Base-by-base conservation (phyloP, 2,797 vertebrate species). In the Valencia hispanica region DNA sequence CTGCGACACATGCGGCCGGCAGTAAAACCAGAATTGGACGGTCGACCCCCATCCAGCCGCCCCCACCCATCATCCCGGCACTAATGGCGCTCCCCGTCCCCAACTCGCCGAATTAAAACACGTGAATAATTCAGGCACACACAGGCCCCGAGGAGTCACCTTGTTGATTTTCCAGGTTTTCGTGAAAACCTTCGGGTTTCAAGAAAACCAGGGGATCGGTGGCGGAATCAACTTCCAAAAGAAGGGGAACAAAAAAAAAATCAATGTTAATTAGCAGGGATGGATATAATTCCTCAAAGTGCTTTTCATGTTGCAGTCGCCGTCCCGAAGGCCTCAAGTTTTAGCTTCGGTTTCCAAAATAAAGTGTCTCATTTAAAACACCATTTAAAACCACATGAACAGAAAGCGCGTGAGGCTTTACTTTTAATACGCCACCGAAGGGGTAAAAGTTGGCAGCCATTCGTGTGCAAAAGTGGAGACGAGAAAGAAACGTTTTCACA, bases 221-320 rank as follows among this genome's bases (percentile, higher is more conserved):
- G 86, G 87, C 86, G 74, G 74, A 88, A 89, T 89, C 91, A 88
- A 88, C 91, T 80, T 84, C 75, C 74, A 84, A 85, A 87, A 70
- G 63, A 74, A 73, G 72, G 69, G 27, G 70, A 81, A 17, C 15
- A 48, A 71, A 75, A 74, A 27, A 22, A 50, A 79, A 87, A 91
- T 90, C 89, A 83, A 89, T 91, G 83, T 82, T 89, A 43, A 90
- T 92, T 91, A 91, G 74, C 82, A 79, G 81, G 81, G 79, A 50
- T 30, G 86, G 81, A 50, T 86, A 77, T 84, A 91, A 93, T 91
- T 89, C 88, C 86, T 91, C 77, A 79, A 70, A 85, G 75, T 61
- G 79, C 79, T 86, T 79, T n/a, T 86, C 86, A 80, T 50, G 17
- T 69, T 41, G 65, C 77, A 75, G 79, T 84, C 70, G 57, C 59